Evolutionary conservation across 1,140 invertebrate genomes (phyloP), one percentile per base, ranked within the genome.

Genomic region (Oncopodura yosiiana): DNA sequence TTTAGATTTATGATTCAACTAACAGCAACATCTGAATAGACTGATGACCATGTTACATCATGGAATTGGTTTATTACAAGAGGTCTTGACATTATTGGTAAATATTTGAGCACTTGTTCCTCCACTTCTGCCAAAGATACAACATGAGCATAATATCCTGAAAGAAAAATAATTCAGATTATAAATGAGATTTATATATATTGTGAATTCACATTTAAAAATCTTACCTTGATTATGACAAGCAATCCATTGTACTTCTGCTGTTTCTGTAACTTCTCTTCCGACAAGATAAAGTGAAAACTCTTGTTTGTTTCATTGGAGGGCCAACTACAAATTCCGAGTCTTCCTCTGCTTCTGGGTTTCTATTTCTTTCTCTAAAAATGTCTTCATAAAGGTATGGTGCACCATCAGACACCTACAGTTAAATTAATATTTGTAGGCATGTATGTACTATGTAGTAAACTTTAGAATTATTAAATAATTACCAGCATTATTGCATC

Each of bases 401-500:
- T 18, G 94, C 87, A 26, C 94, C 94, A 73, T 99, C 95, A 9
- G 94, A 96, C 58, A 99, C 84, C 44, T 99, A 71, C 94, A 98
- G n/a, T n/a, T n/a, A n/a, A n/a, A n/a, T n/a, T n/a, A n/a, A n/a
- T n/a, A n/a, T n/a, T n/a, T n/a, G n/a, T n/a, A n/a, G n/a, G n/a
- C n/a, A n/a, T n/a, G n/a, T n/a, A n/a, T n/a, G n/a, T n/a, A n/a
- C n/a, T n/a, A n/a, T n/a, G n/a, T n/a, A n/a, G n/a, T n/a, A n/a
- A n/a, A n/a, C n/a, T n/a, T n/a, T n/a, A n/a, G n/a, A n/a, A n/a
- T n/a, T n/a, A n/a, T n/a, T n/a, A n/a, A n/a, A n/a, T n/a, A n/a
- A n/a, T 96, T 59, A 99, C 84, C 42, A 99, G 71, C 94, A 99
- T 98, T 65, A 99, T 98, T 9, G 93, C 94, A 73, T 94, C 86